phyloP scores from a whole-genome alignment of 2,888 invertebrate species.

The Ophonus ardosiacus region DNA sequence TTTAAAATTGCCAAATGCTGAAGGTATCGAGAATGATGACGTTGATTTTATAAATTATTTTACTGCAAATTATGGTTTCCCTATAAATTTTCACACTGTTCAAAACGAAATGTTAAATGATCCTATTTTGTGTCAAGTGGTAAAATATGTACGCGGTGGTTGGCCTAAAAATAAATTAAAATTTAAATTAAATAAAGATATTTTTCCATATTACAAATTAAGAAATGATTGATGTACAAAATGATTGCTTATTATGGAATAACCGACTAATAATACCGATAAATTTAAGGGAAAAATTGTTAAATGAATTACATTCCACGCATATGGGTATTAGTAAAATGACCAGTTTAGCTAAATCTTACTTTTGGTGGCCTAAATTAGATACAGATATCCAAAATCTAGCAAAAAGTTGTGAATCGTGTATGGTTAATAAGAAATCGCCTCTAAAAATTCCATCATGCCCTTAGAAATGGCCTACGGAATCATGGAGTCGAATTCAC shows the following conservation, averaged over 20 bases:
- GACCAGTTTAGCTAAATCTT: constrained; percentile 63
- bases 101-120: too few relatives aligned
- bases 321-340: constrained; percentile 63
- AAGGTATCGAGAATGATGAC: constrained; percentile 64
- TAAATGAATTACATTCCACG: constrained; percentile 58
- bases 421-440: constrained; percentile 46
- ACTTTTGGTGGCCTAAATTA: constrained; percentile 65
- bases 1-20: neutral
- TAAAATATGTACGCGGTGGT: constrained; percentile 35
- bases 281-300: constrained; percentile 2
- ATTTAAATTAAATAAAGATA: neutral
- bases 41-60: constrained; percentile 55
- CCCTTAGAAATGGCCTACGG: constrained; percentile 65
- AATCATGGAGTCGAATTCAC: constrained; percentile 66
- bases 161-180: constrained; percentile 54
- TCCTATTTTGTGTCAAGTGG: neutral
- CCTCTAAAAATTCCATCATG: constrained; percentile 52
- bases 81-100: neutral
- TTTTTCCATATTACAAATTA: too few relatives aligned
- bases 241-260: neutral
- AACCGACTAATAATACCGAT: neutral
- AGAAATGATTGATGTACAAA: too few relatives aligned
- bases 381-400: constrained; percentile 63
- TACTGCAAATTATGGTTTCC: neutral
- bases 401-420: constrained; percentile 54